phyloP scores from a whole-genome alignment of 2,888 invertebrate species.

The Calameuta pallipes region DNA sequence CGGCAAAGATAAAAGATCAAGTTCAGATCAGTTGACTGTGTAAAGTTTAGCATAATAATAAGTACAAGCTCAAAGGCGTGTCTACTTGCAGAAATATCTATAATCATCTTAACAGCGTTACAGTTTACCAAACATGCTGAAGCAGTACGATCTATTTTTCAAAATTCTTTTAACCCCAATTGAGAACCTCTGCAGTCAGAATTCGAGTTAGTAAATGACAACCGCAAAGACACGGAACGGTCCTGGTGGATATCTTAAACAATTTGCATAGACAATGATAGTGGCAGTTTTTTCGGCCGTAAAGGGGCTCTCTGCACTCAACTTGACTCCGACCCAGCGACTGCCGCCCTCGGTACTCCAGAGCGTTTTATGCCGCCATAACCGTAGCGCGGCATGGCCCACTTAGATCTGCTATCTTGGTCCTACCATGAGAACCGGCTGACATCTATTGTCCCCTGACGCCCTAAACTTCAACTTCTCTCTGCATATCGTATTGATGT shows the following conservation, averaged over 20 bases:
- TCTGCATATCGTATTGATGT: constrained; percentile 20
- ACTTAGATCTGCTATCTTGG: constrained; percentile 65
- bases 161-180: not conserved
- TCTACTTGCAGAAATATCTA: not conserved
- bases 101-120: not conserved
- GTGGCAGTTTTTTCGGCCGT: constrained; percentile 64
- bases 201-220: not conserved
- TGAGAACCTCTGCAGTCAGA: constrained; percentile 1
- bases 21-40: not conserved
- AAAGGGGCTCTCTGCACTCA: constrained; percentile 59
- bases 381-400: constrained; percentile 65
- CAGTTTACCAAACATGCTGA: not conserved
- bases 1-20: not conserved
- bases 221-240: constrained; percentile 18
- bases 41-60: not conserved
- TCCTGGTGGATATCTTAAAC: constrained; percentile 61
- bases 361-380: constrained; percentile 65
- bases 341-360: constrained; percentile 35
- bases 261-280: constrained; percentile 67
- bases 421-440: constrained; percentile 47
- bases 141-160: not conserved
- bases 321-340: constrained; percentile 38
- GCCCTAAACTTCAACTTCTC: constrained; percentile 24
- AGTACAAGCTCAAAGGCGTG: not conserved
- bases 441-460: constrained; percentile 59